Evolutionary conservation across 2,888 invertebrate genomes (phyloP), one percentile per base, ranked within the genome.

Genomic region (Calameuta idolon): DNA sequence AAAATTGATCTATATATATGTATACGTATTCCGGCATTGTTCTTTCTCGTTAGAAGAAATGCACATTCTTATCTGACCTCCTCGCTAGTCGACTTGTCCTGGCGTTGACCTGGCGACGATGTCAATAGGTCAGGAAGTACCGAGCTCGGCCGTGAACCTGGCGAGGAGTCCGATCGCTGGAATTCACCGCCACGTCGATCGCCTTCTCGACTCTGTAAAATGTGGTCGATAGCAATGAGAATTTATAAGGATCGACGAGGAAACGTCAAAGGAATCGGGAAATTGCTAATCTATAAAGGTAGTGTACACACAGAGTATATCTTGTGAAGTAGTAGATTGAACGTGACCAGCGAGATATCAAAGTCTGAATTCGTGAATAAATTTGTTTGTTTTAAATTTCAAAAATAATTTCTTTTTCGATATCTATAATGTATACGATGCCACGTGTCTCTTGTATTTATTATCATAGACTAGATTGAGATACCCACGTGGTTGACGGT

Each of bases 121-220:
- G 98, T 98, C 85, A 99, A 94, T 86, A 99, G 94, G 93, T 99
- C 99, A 77, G 99, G 99, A 85, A 99, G 94, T 78, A 98, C 98
- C 77, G 97, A 97, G 93, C 97, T 97, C 83, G 97, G 97, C 83
- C 98, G 94, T 37, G 97, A 93, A 79, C 93, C 93, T 33, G 93
- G 93, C 15, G 93, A 92, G 68, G 92, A 92, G 82, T 93, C 93
- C 85, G 92, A 92, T 79, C 93, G 91, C 84, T 92, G 93, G 85
- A 92, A 92, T 78, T 92, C 95, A 83, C 96, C 92, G 79, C 93
- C 93, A 80, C 92, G 84, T 76, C 91, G 88, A 76, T 90, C 88
- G 80, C 89, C 86, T 82, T 90, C 90, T 79, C 90, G 90, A 85
- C 87, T 90, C 91, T 91, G 89, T 69, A 90, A 90, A 85, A 73